phyloP scores from a whole-genome alignment of 2,113 vertebrate species.

The Oreochromis spilurus region DNA sequence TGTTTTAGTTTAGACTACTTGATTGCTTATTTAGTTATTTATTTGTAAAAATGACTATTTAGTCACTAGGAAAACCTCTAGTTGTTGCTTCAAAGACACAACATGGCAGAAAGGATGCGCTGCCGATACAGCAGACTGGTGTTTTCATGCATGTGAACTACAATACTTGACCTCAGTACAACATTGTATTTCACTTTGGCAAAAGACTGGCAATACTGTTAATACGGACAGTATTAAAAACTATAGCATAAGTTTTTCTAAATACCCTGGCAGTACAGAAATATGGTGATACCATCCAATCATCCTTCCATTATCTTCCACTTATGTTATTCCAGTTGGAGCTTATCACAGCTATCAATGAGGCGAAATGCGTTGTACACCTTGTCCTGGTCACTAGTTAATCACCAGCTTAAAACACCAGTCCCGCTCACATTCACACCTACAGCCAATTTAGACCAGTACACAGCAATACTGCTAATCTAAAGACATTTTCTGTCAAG shows the following conservation, averaged over 20 bases:
- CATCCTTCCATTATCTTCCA: neutral
- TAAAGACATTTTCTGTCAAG: neutral
- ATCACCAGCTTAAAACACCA: neutral
- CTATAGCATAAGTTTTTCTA: neutral
- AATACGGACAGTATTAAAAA: neutral
- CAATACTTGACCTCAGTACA: neutral
- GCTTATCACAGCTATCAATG: neutral
- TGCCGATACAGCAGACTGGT: neutral
- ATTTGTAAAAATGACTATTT: neutral
- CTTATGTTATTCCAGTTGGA: neutral
- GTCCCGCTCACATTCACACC: neutral
- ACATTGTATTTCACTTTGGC: neutral
- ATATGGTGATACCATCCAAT: neutral
- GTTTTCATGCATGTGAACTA: neutral
- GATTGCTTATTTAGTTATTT: neutral
- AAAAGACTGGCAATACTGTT: neutral
- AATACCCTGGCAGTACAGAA: neutral
- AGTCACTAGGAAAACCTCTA: neutral
- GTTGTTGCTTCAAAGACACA: neutral
- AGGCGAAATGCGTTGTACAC: neutral
- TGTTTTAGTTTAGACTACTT: neutral
- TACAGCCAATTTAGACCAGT: neutral
- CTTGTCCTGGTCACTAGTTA: neutral
- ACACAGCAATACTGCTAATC: neutral
- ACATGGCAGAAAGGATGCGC: neutral